Conservation (phyloP, 2,888 invertebrate genomes). For the Galeopsomyia nigrocyanea region DNA sequence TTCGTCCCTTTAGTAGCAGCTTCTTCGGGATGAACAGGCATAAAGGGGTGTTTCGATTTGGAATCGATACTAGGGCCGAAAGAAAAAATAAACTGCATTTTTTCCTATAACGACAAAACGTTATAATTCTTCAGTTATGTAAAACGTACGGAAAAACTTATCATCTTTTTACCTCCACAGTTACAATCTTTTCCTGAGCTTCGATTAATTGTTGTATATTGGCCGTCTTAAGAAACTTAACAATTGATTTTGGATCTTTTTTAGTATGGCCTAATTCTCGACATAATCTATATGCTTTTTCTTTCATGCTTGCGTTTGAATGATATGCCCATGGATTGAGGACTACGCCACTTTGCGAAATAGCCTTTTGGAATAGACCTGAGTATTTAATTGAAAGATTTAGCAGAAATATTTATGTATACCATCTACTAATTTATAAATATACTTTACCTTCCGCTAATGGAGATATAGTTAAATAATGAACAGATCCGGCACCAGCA, state of each 20-base stretch:
- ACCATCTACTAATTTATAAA: background rate
- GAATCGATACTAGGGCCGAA: slow-evolving; percentile 52
- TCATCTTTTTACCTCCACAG: slow-evolving; percentile 30
- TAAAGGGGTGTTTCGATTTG: slow-evolving; percentile 53
- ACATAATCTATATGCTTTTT: slow-evolving; percentile 48
- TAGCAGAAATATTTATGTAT: background rate
- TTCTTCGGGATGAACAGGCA: slow-evolving; percentile 44
- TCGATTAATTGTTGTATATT: slow-evolving; percentile 59
- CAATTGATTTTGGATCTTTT: too few species aligned
- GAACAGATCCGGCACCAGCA: slow-evolving; percentile 51
- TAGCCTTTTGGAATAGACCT: slow-evolving; percentile 62
- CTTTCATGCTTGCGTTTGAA: slow-evolving; percentile 41
- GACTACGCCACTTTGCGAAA: slow-evolving; percentile 57
- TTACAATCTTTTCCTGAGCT: slow-evolving; percentile 53
- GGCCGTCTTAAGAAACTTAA: slow-evolving; percentile 48
- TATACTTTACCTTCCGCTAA: slow-evolving; percentile 40
- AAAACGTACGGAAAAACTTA: too few species aligned
- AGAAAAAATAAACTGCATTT: slow-evolving; percentile 34
- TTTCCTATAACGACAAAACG: slow-evolving; percentile 36
- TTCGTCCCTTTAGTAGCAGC: slow-evolving; percentile 46
- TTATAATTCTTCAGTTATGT: too few species aligned
- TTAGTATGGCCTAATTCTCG: too few species aligned
- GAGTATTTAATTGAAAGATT: slow-evolving; percentile 37
- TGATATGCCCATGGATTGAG: slow-evolving; percentile 53
- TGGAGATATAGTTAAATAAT: slow-evolving; percentile 49